phyloP scores from a whole-genome alignment of 2,888 invertebrate genomes.

The Torymus tubicola region DNA sequence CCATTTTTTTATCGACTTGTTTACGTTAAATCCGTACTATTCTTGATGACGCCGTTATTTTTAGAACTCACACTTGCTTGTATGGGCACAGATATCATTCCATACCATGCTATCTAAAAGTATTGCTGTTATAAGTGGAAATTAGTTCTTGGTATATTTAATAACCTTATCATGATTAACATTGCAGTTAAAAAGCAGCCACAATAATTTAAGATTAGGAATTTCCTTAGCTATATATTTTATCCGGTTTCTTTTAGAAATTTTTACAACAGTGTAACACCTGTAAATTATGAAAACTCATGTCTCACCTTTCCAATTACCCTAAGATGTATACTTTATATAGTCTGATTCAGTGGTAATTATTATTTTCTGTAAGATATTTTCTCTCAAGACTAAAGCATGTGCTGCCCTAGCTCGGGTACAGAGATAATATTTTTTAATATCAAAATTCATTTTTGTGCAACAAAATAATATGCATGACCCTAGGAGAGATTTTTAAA shows the following conservation, averaged over 20 bases:
- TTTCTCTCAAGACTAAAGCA: constrained; percentile 74
- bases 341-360: constrained; percentile 68
- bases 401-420: constrained; percentile 71
- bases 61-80: constrained; percentile 18
- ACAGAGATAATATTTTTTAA: constrained; percentile 57
- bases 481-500: constrained; percentile 71
- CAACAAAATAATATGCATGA: constrained; percentile 75
- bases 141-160: constrained; percentile 3
- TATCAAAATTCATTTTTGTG: constrained; percentile 62
- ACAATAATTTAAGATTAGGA: constrained; percentile 60
- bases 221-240: constrained; percentile 33
- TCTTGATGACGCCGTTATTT: constrained; percentile 24
- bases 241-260: constrained; percentile 48
- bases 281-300: constrained; percentile 74
- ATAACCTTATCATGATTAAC: constrained; percentile 5
- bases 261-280: constrained; percentile 69
- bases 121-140: constrained; percentile 18
- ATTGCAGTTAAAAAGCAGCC: constrained; percentile 64
- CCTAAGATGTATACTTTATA: constrained; percentile 71
- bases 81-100: constrained; percentile 12
- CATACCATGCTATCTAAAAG: not conserved
- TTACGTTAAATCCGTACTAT: constrained; percentile 26
- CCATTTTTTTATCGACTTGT: constrained; percentile 2
- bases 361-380: constrained; percentile 70
- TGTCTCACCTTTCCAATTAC: constrained; percentile 75